Evolutionary conservation across 1,140 invertebrate species (phyloP), one percentile per base, ranked within the genome.

Genomic region (Procambarus virginalis): DNA sequence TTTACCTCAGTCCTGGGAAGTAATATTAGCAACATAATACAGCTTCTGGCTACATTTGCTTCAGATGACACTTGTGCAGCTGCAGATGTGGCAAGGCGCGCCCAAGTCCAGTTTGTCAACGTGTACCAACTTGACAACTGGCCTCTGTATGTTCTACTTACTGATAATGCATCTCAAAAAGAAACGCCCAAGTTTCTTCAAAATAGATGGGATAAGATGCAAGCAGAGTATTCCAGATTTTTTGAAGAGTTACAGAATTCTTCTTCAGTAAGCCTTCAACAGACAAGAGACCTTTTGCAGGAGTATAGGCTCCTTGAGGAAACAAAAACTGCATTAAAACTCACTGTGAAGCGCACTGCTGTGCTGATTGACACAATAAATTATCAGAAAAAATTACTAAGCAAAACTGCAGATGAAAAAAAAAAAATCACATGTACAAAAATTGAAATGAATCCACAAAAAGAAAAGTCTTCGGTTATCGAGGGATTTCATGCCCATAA

Each of bases 21-120:
- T 77, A 70, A 51, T 84, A 81, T 89, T 34, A 34, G 68, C 22
- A 60, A 70, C 22, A 89, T 89, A 58, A 84, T 81, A 49, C 22
- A 84, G n/a, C 48, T 89, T 68, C 77, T 89, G 73, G 88, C 88
- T 10, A 89, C 88, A 20, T 84, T 79, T 84, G 88, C 88, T 70
- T 55, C 77, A 45, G 88, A 89, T 48, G 75, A 70, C 14, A 8
- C 5, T 5, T 73, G 81, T 17, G 20, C 46, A 48, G 81, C 84
- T 20, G 58, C 78, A 70, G 22, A 77, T 22, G 75, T 89, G 58
- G 70, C 84, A 4, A 83, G 68, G 55, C 51, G 84, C 70, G 82
- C 81, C 34, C 70, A 73, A 12, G 82, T 89, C 9, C 51, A 83
- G n/a, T 89, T 89, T 75, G 64, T 22, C 10, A 45, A 49, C 17